Base-by-base conservation (phyloP, 2,888 invertebrate genomes). In the Sminthurinus aureus region DNA sequence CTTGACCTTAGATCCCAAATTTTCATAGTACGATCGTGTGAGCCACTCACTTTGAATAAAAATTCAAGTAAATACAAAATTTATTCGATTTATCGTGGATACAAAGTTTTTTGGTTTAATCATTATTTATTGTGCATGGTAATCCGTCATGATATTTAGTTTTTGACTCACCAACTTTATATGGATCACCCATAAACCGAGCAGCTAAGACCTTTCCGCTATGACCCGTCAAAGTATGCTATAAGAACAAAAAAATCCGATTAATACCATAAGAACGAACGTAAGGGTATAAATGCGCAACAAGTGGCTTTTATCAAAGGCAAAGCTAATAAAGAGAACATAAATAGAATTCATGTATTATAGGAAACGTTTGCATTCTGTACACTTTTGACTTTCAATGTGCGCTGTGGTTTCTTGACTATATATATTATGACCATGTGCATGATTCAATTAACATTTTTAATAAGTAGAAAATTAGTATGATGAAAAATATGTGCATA, bases 191-290 rank as follows among this genome's bases (percentile, higher is more conserved):
- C 88, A 98, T 94, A 91, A 98, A 98, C 91, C 96, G 96, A 64
- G 98, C 99, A 24, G 98, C 96, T 93, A 98, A 94, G 87, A 99
- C 99, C 92, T 99, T 99, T 81, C 96, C 98, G 89, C 97, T 96
- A 92, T 99, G 99, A 66, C 98, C 98, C 80, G 97, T 97, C 89
- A 98, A 91, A 79, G 97, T 96, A 91, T 96, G 96, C 96, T 96
- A 93, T 81, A 93, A 90, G 90, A 75, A 69, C 84, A 84, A 80
- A 76, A 84, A 18, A 26, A 26, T 22, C 24, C 20, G 24, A 71
- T 15, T 67, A 12, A 22, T 67, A 67, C 1, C n/a, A 67, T n/a
- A n/a, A 67, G 15, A 67, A 67, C 38, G 6, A 38, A 38, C 6
- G 38, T 38, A 38, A 38, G 1, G 38, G 38, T 38, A 38, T 38